Evolutionary conservation across 2,888 invertebrate species (phyloP).

Genomic region (Chaetogeoica ovagalla): DNA sequence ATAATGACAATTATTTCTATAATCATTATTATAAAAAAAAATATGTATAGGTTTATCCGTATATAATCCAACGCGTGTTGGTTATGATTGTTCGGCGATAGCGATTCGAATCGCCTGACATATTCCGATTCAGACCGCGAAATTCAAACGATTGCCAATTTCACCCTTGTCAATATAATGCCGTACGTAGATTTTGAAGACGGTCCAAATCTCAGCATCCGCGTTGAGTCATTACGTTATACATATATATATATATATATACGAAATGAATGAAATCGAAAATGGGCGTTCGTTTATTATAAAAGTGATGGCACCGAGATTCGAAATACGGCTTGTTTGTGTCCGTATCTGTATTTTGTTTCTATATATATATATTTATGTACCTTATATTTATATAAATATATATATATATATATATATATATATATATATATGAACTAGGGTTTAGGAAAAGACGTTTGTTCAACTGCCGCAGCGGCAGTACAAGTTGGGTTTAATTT

Average conservation of each 20-base stretch:
- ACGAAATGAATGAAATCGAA: no score
- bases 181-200: constrained; percentile 17
- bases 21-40: no score
- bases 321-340: constrained; percentile 9
- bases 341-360: no score
- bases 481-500: constrained; percentile 14
- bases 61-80: no score
- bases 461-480: no score
- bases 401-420: no score
- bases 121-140: constrained; percentile 2
- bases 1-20: no score
- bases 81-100: no score
- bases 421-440: no score
- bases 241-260: no score
- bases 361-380: neutral
- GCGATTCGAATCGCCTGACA: neutral
- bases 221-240: neutral
- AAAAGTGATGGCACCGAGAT: constrained; percentile 19
- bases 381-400: neutral
- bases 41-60: no score
- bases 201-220: constrained; percentile 13
- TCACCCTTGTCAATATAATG: constrained; percentile 27
- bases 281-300: neutral
- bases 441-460: neutral
- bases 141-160: constrained; percentile 18